These are phyloP conservation scores for Trileptium ribeirensis DNA, from an alignment of 2,888 invertebrate genomes.

Conservation along the genomic window DNA sequence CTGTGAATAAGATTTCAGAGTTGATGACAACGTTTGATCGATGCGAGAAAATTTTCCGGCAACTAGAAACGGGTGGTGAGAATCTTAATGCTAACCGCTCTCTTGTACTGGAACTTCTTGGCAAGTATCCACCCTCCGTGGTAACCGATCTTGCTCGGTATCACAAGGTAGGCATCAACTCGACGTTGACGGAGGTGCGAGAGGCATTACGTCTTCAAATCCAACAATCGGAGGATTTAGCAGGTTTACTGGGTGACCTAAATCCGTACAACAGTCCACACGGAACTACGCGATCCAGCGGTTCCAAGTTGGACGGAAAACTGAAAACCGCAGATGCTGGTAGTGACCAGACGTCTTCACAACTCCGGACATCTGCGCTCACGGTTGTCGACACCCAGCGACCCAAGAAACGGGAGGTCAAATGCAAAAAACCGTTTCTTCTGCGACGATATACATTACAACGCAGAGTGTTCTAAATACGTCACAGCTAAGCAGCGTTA, in stretches of 20 bases:
- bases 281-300: no score
- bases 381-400: no score
- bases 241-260: background rate
- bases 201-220: background rate
- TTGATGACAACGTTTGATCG: background rate
- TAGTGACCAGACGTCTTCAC: no score
- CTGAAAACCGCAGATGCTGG: no score
- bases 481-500: background rate
- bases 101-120: background rate
- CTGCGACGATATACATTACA: background rate
- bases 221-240: background rate
- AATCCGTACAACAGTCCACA: background rate
- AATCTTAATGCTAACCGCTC: background rate
- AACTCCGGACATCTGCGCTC: no score
- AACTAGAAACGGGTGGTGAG: background rate
- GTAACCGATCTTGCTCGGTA: background rate
- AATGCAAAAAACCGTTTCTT: background rate
- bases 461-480: background rate
- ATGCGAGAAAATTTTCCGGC: background rate
- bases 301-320: no score
- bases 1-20: background rate
- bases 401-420: no score
- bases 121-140: background rate
- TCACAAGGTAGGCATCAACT: background rate
- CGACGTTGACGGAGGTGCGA: background rate